phyloP scores from a whole-genome alignment of 2,888 invertebrate species.

The Spilosoma lubricipeda region DNA sequence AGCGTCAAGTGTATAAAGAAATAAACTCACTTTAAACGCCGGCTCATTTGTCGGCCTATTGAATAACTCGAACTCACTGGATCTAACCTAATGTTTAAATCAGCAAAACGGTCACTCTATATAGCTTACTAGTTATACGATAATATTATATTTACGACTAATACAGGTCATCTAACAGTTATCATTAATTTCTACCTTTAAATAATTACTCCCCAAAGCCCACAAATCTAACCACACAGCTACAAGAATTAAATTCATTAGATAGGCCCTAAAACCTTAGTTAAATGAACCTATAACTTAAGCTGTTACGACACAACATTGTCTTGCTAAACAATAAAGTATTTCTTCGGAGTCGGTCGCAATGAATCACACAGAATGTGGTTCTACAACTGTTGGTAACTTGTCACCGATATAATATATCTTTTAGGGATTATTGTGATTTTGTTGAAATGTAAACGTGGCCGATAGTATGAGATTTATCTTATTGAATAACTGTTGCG shows the following conservation, averaged over 20 bases:
- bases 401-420: conserved; percentile 9
- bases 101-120: too few relatives aligned
- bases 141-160: background rate
- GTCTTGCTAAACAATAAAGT: conserved; percentile 49
- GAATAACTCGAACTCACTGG: too few relatives aligned
- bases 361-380: conserved; percentile 48
- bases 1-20: too few relatives aligned
- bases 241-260: conserved; percentile 10
- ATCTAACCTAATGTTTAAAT: too few relatives aligned
- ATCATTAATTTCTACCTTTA: background rate
- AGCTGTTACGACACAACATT: conserved; percentile 27
- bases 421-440: conserved; percentile 8
- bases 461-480: background rate
- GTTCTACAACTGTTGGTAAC: conserved; percentile 20
- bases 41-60: too few relatives aligned
- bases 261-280: conserved; percentile 15
- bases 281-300: conserved; percentile 13
- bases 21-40: too few relatives aligned
- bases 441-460: background rate
- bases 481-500: background rate
- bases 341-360: conserved; percentile 28
- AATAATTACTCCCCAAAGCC: background rate
- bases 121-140: too few relatives aligned
- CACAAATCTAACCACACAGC: background rate
- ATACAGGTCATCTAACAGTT: background rate